phyloP scores from a whole-genome alignment of 2,888 invertebrate genomes.

The Trissolcus japonicus region DNA sequence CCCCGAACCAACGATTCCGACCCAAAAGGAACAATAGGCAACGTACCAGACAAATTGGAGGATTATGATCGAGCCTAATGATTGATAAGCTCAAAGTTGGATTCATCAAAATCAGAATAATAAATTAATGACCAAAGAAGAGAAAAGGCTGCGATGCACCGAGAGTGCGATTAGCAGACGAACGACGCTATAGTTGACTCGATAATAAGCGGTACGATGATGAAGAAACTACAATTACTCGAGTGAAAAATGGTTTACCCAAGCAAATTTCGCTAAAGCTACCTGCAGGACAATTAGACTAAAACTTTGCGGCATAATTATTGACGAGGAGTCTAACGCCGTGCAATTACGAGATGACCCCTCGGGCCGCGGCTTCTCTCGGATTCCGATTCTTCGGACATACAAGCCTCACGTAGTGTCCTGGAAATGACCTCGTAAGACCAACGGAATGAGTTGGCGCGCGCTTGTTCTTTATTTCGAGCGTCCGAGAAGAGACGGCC shows the following conservation, averaged over 20 bases:
- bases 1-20: too few species aligned
- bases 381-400: conserved; percentile 51
- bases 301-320: conserved; percentile 67
- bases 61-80: conserved; percentile 38
- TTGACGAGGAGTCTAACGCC: conserved; percentile 64
- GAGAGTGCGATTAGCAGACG: neutral
- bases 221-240: conserved; percentile 69
- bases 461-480: conserved; percentile 49
- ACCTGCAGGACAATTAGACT: conserved; percentile 67
- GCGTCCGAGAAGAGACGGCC: conserved; percentile 47
- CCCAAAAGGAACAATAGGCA: conserved; percentile 21
- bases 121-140: conserved; percentile 50
- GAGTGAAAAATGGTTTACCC: conserved; percentile 74
- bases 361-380: conserved; percentile 60
- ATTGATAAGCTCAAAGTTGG: conserved; percentile 35
- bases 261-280: conserved; percentile 69
- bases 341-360: conserved; percentile 63
- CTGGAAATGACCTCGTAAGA: conserved; percentile 56
- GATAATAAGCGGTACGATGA: conserved; percentile 53
- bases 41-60: conserved; percentile 27
- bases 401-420: conserved; percentile 40
- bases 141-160: neutral
- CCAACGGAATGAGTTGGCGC: conserved; percentile 43
- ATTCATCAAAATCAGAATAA: conserved; percentile 53
- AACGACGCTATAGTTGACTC: conserved; percentile 42